Evolutionary conservation across 2,113 vertebrate species (phyloP), one percentile per base, ranked within the genome.

Genomic region (Geococcyx californianus): DNA sequence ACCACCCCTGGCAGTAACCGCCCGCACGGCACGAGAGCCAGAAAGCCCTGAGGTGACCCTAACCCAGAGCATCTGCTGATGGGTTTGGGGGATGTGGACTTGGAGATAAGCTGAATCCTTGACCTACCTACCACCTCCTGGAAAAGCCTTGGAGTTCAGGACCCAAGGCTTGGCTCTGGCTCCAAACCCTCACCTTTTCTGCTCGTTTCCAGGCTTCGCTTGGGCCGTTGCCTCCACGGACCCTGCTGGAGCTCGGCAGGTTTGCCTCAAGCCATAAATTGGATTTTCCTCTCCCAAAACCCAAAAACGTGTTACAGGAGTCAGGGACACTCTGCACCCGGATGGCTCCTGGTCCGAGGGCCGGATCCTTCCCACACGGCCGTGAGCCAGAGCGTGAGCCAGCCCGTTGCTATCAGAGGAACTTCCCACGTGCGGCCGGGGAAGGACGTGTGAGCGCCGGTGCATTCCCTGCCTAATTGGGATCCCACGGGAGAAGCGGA

Each of bases 361-460:
- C 40, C 58, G 0, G 0, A 18, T 67, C 67, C 31, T 56, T 40
- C 63, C 14, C 9, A 2, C 79, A 69, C 25, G 20, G 4, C 55
- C 36, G 8, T 10, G 51, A 75, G 51, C 58, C 36, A 82, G 28
- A 59, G 54, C 26, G n/a, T 95, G 95, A 96, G 93, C 85, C 92
- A 96, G 69, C 52, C 69, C 60, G 44, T 84, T 75, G 88, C 90
- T 93, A 92, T 96, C 28, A 1, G 82, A 96, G 83, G 93, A 93
- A 96, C 90, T 90, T 59, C 64, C 28, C 58, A 42, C 60, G 51
- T 18, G 76, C 49, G n/a, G 31, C 56, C 49, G 19, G 60, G 59
- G 83, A 76, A 84, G 88, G 91, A 59, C 42, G 11, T 78, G n/a
- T 80, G 54, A 89, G 77, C 44, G 82, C 82, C 7, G 4, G 49